phyloP scores from a whole-genome alignment of 2,797 vertebrate species.

The Carduelis carduelis region DNA sequence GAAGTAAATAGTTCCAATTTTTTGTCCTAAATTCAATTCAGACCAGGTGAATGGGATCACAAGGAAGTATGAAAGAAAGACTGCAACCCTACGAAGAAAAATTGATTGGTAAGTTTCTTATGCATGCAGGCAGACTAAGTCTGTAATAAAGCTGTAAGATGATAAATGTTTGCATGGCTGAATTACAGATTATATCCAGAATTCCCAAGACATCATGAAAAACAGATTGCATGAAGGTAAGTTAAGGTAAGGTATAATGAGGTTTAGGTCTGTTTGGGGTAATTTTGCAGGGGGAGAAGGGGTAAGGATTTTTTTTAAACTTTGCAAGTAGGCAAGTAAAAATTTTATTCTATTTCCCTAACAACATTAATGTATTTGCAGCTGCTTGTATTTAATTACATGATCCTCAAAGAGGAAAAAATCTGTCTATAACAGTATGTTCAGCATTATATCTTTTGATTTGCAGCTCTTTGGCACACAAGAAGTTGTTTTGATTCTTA shows the following conservation, averaged over 20 bases:
- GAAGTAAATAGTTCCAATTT: background rate
- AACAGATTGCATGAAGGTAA: background rate
- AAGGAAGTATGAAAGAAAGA: background rate
- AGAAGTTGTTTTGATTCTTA: background rate
- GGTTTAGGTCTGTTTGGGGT: accelerated
- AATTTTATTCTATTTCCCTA: background rate
- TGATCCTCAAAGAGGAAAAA: background rate
- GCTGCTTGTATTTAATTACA: background rate
- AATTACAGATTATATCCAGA: background rate
- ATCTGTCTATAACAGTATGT: background rate
- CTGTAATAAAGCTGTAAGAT: background rate
- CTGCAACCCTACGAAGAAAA: background rate
- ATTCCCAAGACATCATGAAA: background rate
- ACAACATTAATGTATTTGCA: background rate
- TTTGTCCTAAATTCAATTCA: slow-evolving; percentile 6
- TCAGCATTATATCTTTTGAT: background rate
- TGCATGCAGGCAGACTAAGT: background rate
- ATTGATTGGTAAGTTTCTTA: background rate
- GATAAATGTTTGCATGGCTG: background rate
- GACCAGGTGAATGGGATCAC: background rate
- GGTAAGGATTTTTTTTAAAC: background rate
- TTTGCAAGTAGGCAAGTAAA: background rate
- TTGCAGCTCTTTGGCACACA: background rate
- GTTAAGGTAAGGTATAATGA: background rate
- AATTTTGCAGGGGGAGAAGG: accelerated